These are phyloP conservation scores for Turdus rufiventris DNA, from an alignment of 2,113 vertebrate species.

Conservation along the genomic window DNA sequence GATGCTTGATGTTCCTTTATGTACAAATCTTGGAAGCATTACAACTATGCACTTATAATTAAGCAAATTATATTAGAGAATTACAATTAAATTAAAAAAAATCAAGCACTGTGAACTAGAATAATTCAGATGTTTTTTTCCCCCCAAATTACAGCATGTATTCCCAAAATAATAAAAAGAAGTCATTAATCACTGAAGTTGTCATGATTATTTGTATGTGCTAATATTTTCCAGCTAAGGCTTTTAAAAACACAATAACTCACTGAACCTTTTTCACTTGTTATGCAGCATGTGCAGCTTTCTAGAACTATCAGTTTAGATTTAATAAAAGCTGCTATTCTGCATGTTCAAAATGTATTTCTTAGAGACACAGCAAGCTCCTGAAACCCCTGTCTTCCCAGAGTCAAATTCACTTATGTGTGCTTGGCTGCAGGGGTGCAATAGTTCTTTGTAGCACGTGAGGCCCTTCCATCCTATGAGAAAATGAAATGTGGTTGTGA, in stretches of 20 bases:
- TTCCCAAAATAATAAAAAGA: not conserved
- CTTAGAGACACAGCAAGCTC: not conserved
- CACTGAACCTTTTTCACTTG: not conserved
- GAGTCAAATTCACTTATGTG: not conserved
- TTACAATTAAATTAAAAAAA: not conserved
- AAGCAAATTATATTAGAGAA: not conserved
- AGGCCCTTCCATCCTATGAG: not conserved
- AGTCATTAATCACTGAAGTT: not conserved
- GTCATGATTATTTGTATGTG: not conserved
- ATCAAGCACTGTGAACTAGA: not conserved
- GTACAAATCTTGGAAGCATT: conserved; percentile 13
- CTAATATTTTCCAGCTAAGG: not conserved
- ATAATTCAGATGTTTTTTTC: not conserved
- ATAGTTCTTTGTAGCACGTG: rapidly evolving
- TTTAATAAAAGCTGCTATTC: not conserved
- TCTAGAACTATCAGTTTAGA: not conserved
- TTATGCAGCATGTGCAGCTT: not conserved
- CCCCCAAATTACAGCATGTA: not conserved
- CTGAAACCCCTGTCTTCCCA: not conserved
- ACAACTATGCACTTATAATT: not conserved
- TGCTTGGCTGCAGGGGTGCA: not conserved
- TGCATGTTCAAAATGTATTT: not conserved
- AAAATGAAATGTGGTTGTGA: not conserved
- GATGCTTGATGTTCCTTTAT: conserved; percentile 12
- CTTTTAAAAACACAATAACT: not conserved